These are phyloP conservation scores for Morpho deidamia DNA, from an alignment of 2,888 invertebrate species.

Conservation along the genomic window DNA sequence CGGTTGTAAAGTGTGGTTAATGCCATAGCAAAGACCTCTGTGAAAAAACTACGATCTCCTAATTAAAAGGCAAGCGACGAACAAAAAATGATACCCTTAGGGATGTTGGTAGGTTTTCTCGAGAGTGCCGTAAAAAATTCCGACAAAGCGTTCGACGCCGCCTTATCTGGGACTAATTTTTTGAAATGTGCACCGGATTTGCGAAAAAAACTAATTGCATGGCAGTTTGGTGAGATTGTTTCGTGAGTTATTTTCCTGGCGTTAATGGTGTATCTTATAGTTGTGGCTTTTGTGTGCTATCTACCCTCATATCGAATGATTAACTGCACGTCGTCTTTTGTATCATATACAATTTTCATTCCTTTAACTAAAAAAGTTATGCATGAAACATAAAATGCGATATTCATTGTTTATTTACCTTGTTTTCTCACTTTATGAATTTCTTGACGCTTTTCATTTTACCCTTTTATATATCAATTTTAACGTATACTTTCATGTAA, in stretches of 20 bases:
- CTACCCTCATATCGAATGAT: constrained; percentile 16
- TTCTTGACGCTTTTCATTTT: no score
- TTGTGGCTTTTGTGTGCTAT: constrained; percentile 8
- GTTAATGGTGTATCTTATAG: constrained; percentile 11
- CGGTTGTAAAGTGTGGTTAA: constrained; percentile 18
- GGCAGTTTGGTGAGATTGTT: constrained; percentile 16
- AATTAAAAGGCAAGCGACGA: constrained; percentile 63
- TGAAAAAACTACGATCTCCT: constrained; percentile 38
- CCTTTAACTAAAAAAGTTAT: no score
- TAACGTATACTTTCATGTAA: no score
- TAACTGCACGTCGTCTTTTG: background rate
- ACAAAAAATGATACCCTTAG: constrained; percentile 59
- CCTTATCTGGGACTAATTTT: constrained; percentile 52
- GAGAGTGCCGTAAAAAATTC: constrained; percentile 53
- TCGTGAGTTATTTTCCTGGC: constrained; percentile 16
- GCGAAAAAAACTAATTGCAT: constrained; percentile 43
- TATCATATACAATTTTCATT: no score
- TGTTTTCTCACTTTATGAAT: no score
- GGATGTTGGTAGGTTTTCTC: constrained; percentile 52
- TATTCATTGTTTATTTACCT: no score
- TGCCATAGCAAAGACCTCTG: constrained; percentile 9
- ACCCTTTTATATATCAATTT: no score
- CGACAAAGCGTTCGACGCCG: constrained; percentile 57
- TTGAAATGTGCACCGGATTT: constrained; percentile 46
- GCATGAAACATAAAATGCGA: no score